phyloP scores from a whole-genome alignment of 2,797 vertebrate species.

The Euthynnus affinis region DNA sequence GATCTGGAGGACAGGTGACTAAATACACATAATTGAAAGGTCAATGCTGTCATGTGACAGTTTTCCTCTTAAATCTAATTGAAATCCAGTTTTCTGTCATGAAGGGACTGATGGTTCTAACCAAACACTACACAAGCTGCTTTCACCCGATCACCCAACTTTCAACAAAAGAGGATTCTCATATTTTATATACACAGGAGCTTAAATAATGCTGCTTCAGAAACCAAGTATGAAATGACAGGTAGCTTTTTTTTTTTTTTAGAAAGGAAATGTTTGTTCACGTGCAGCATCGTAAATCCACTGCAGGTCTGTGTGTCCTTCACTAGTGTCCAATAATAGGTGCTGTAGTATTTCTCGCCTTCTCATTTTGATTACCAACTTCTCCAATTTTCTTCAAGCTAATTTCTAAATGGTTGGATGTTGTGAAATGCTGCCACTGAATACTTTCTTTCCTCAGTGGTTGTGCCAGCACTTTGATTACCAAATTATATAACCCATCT shows the following conservation, averaged over 20 bases:
- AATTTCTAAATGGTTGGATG: neutral
- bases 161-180: no score
- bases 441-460: neutral
- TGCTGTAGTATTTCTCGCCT: conserved; percentile 34
- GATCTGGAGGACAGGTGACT: conserved; percentile 28
- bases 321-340: neutral
- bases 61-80: conserved; percentile 4
- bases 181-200: neutral
- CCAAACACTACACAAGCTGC: neutral
- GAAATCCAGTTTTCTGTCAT: neutral
- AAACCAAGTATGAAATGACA: conserved; percentile 32
- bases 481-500: neutral
- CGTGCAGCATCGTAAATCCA: neutral
- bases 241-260: conserved; percentile 51
- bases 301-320: conserved; percentile 16
- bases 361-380: conserved; percentile 1
- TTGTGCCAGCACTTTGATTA: neutral
- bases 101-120: conserved; percentile 41
- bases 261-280: conserved; percentile 39
- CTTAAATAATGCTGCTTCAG: conserved; percentile 26
- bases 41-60: conserved; percentile 1
- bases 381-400: no score
- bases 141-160: neutral
- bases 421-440: conserved; percentile 12
- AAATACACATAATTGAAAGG: neutral